Evolutionary conservation across 2,888 invertebrate species (phyloP).

Genomic region (Drosophila nr. perissopoda): DNA sequence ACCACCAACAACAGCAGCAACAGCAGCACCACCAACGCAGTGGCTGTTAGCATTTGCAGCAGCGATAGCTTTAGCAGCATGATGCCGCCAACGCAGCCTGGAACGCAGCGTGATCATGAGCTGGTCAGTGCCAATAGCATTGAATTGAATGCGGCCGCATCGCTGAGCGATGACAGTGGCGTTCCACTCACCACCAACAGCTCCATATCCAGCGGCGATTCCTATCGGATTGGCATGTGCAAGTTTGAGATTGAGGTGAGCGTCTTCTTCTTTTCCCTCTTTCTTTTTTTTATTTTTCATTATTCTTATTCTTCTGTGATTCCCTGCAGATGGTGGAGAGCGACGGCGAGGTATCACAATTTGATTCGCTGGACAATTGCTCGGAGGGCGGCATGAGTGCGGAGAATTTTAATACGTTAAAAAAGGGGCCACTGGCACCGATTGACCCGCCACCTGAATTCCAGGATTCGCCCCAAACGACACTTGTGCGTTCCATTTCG

Average conservation of each 20-base stretch:
- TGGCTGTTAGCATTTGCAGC: slow-evolving; percentile 73
- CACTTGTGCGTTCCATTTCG: slow-evolving; percentile 82
- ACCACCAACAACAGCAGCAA: slow-evolving; percentile 63
- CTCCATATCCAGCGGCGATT: slow-evolving; percentile 85
- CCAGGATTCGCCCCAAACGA: slow-evolving; percentile 86
- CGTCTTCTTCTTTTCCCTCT: not conserved
- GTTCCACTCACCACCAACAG: slow-evolving; percentile 84
- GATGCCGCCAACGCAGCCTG: slow-evolving; percentile 65
- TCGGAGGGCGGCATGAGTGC: slow-evolving; percentile 92
- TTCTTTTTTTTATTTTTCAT: not conserved
- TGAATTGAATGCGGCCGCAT: slow-evolving; percentile 84
- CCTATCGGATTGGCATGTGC: slow-evolving; percentile 84
- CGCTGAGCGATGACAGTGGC: slow-evolving; percentile 85
- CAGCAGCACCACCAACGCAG: slow-evolving; percentile 57
- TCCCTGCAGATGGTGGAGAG: slow-evolving; percentile 90
- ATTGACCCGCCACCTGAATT: slow-evolving; percentile 95
- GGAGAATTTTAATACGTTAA: slow-evolving; percentile 92
- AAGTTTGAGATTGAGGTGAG: slow-evolving; percentile 84
- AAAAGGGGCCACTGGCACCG: slow-evolving; percentile 90
- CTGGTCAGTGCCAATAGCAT: slow-evolving; percentile 84
- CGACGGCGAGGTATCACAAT: slow-evolving; percentile 92
- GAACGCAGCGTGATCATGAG: slow-evolving; percentile 69
- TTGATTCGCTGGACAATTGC: slow-evolving; percentile 90
- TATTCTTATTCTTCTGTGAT: not conserved
- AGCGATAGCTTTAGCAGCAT: slow-evolving; percentile 83